phyloP scores from a whole-genome alignment of 2,113 vertebrate genomes.

The Eublepharis macularius region DNA sequence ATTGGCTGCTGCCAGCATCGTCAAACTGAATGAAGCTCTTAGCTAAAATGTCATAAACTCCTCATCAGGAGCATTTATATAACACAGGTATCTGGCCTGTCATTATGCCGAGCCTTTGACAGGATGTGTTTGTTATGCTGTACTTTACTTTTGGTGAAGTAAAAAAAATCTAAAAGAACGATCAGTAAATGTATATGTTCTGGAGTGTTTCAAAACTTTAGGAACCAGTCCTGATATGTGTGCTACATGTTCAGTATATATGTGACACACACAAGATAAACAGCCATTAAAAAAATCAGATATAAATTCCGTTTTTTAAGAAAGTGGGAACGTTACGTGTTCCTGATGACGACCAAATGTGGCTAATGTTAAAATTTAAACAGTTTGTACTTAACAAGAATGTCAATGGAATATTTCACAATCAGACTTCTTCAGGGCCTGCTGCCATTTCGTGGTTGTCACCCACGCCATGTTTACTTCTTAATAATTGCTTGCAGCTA shows the following conservation, averaged over 20 bases:
- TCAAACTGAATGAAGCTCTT: conserved; percentile 75
- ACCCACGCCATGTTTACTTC: conserved; percentile 1
- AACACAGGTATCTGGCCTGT: conserved; percentile 86
- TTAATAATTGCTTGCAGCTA: conserved; percentile 35
- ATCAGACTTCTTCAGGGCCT: conserved; percentile 49
- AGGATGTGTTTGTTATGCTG: conserved; percentile 89
- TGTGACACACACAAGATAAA: conserved; percentile 72
- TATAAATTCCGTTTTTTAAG: conserved; percentile 54
- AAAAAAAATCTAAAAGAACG: conserved; percentile 47
- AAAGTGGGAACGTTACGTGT: conserved; percentile 62
- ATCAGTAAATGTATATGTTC: conserved; percentile 84
- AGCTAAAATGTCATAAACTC: conserved; percentile 79
- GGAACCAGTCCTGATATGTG: conserved; percentile 72
- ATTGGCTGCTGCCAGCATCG: conserved; percentile 75
- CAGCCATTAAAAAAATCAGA: conserved; percentile 73
- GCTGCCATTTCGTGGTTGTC: conserved; percentile 35
- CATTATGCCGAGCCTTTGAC: conserved; percentile 63
- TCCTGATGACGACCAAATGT: conserved; percentile 66
- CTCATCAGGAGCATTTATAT: conserved; percentile 79
- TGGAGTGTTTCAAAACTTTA: conserved; percentile 88
- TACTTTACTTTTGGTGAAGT: conserved; percentile 76
- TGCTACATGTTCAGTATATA: conserved; percentile 75
- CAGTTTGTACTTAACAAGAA: conserved; percentile 53
- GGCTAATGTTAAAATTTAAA: conserved; percentile 68
- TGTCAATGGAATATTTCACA: conserved; percentile 56